A percentile compares a stretch with the other conserved stretches of the same genome.
These are phyloP conservation scores for Hypena proboscidalis DNA, from an alignment of 2,888 invertebrate genomes.

Conservation along the genomic window DNA sequence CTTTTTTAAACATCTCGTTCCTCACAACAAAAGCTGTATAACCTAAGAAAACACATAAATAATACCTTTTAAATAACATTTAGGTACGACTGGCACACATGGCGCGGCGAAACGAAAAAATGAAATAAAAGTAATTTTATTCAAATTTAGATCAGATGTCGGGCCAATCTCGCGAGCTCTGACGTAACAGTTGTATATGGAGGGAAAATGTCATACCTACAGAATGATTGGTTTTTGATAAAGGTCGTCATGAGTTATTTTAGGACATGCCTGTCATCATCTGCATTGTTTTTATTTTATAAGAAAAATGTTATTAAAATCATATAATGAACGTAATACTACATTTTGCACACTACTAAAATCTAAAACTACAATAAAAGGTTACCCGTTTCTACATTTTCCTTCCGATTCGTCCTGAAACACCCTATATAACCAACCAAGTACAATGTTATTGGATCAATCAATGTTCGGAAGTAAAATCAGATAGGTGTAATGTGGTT, in stretches of 20 bases:
- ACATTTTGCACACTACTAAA: too few relatives aligned
- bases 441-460: slow-evolving; percentile 37
- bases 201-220: slow-evolving; percentile 25
- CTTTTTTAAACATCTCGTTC: neutral
- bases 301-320: too few relatives aligned
- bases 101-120: slow-evolving; percentile 42
- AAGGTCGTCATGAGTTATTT: too few relatives aligned
- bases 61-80: slow-evolving; percentile 31
- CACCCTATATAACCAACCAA: too few relatives aligned
- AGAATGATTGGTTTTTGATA: too few relatives aligned
- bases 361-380: neutral
- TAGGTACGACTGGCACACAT: slow-evolving; percentile 29
- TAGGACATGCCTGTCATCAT: neutral
- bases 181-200: slow-evolving; percentile 25
- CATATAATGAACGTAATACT: too few relatives aligned
- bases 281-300: too few relatives aligned
- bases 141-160: slow-evolving; percentile 59
- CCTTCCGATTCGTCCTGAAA: too few relatives aligned
- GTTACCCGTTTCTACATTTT: too few relatives aligned
- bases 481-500: slow-evolving; percentile 28
- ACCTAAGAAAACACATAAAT: slow-evolving; percentile 12
- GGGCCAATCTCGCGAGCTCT: slow-evolving; percentile 44
- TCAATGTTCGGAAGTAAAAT: slow-evolving; percentile 33
- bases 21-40: neutral
- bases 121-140: slow-evolving; percentile 57